Evolutionary conservation across 2,888 invertebrate species (phyloP).

Genomic region (Pollenia angustigena): DNA sequence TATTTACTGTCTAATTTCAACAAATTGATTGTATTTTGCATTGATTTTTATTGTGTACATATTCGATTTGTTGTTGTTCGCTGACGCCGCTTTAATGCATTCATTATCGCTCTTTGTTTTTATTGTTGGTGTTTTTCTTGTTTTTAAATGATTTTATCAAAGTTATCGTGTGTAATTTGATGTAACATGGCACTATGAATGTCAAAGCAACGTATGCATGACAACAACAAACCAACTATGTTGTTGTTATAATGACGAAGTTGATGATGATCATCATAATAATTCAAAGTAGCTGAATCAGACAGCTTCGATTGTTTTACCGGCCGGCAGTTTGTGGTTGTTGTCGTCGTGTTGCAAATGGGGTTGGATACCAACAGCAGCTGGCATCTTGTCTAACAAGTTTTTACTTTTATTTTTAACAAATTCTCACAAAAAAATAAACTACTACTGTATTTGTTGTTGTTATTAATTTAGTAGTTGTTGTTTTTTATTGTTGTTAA

Average conservation of each 20-base stretch:
- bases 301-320: conserved; percentile 44
- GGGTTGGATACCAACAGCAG: conserved; percentile 37
- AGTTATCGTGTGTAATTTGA: conserved; percentile 40
- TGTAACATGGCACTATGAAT: conserved; percentile 54
- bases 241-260: neutral
- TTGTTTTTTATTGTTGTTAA: conserved; percentile 11
- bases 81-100: neutral
- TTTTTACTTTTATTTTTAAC: conserved; percentile 46
- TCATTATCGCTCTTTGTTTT: neutral
- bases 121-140: neutral
- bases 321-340: conserved; percentile 62
- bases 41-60: conserved; percentile 7
- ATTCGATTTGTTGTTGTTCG: neutral
- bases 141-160: neutral
- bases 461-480: neutral
- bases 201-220: conserved; percentile 31
- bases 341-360: neutral
- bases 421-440: conserved; percentile 49
- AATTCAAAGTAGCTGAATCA: neutral
- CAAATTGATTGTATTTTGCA: neutral
- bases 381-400: conserved; percentile 62
- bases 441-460: neutral
- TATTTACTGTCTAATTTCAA: neutral
- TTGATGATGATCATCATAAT: conserved; percentile 24
- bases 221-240: conserved; percentile 12